Conservation (phyloP, 1,140 invertebrate species). For the Drosophila saltans region DNA sequence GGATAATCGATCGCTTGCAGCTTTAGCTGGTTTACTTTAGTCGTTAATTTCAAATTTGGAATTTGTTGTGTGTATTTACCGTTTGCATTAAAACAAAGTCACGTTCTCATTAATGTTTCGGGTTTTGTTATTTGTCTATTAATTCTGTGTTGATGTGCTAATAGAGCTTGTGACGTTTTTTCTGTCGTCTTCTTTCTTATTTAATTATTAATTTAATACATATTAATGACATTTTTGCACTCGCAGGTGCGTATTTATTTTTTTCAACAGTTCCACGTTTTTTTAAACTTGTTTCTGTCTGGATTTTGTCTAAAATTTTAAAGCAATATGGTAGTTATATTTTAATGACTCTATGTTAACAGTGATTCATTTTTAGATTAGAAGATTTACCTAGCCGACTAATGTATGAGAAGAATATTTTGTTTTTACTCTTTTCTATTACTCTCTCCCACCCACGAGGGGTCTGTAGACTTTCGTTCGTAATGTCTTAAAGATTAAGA, state of each 20-base stretch:
- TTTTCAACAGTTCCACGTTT: constrained; percentile 56
- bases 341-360: constrained; percentile 18
- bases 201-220: constrained; percentile 61
- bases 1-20: constrained; percentile 8
- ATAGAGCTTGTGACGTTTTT: constrained; percentile 62
- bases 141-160: constrained; percentile 49
- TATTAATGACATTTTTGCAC: constrained; percentile 69
- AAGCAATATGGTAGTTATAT: too few species aligned
- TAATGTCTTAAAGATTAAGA: too few species aligned
- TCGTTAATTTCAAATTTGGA: constrained; percentile 11
- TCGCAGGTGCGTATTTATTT: constrained; percentile 17
- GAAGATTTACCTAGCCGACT: too few species aligned
- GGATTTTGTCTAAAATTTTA: constrained; percentile 12
- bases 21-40: background rate
- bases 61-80: constrained; percentile 44
- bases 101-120: constrained; percentile 66
- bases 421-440: too few species aligned
- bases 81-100: constrained; percentile 69
- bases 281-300: background rate
- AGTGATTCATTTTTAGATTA: constrained; percentile 42
- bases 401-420: too few species aligned
- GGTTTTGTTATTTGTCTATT: constrained; percentile 41
- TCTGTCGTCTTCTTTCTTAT: constrained; percentile 37
- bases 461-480: too few species aligned
- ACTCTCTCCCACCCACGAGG: too few species aligned